phyloP scores from a whole-genome alignment of 2,888 invertebrate species.

The Keiferia lycopersicella region DNA sequence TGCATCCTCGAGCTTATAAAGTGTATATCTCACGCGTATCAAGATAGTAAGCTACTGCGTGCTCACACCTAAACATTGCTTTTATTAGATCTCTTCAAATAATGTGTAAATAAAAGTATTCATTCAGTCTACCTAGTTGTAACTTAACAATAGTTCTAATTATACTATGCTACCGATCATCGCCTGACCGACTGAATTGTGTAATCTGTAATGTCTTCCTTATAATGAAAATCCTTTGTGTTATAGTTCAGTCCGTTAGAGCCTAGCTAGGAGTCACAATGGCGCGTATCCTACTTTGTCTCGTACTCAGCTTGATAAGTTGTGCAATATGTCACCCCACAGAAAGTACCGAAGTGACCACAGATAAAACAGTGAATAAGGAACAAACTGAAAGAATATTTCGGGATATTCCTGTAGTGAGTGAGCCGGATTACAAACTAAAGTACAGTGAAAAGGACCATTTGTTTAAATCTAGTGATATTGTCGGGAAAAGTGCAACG shows the following conservation, averaged over 20 bases:
- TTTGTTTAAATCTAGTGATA: constrained; percentile 18
- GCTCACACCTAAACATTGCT: not conserved
- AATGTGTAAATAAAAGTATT: not conserved
- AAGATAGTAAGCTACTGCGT: not conserved
- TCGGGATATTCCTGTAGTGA: not conserved
- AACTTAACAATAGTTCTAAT: constrained; percentile 31
- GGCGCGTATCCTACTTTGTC: constrained; percentile 42
- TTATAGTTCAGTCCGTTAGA: constrained; percentile 44
- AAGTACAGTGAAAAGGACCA: constrained; percentile 9
- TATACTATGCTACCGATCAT: constrained; percentile 39
- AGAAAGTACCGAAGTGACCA: not conserved
- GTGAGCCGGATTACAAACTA: not conserved
- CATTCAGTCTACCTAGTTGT: not conserved
- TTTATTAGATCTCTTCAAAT: not conserved
- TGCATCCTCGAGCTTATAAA: constrained; percentile 1
- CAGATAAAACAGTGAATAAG: not conserved
- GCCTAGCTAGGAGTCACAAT: constrained; percentile 38
- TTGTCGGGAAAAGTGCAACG: constrained; percentile 7
- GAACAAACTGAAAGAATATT: not conserved
- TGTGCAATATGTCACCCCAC: constrained; percentile 34
- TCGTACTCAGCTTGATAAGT: constrained; percentile 32
- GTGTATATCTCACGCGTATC: not conserved
- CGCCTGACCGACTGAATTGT: constrained; percentile 45
- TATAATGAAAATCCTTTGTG: constrained; percentile 46
- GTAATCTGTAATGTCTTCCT: constrained; percentile 52